Evolutionary conservation across 2,113 vertebrate species (phyloP), one percentile per base, ranked within the genome.

Genomic region (Bos javanicus): DNA sequence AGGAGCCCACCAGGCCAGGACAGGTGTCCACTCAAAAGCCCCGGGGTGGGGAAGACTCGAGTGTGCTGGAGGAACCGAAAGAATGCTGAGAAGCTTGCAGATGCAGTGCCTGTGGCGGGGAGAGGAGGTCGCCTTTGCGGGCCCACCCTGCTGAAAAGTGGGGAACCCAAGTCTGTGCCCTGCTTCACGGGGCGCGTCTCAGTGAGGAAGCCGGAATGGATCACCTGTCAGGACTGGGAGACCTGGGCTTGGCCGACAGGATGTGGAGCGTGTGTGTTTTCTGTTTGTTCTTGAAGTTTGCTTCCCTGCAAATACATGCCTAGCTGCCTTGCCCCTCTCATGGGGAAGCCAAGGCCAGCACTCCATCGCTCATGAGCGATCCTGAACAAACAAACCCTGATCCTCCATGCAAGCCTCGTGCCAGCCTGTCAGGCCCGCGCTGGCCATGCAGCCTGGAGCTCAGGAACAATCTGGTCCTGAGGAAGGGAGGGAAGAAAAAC

Each of bases 401-500:
- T 86, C 91, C 96, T 93, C 46, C 39, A 30, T 0, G 78, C 93
- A 7, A 9, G 28, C 67, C 10, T 4, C 26, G 91, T 97, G 96
- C 97, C 94, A 96, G 97, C 54, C 33, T 76, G 94, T 36, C 86
- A 92, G 97, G 90, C 94, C 94, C 30, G 67, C 48, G 17, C 88
- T 74, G 92, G 97, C 95, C 7, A 3, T 71, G 86, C 86, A n/a
- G 90, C 82, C n/a, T 1, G 1, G 82, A 59, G 76, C 62, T 85
- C 50, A 88, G 97, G 78, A 96, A 80, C 96, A 96, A 87, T 96
- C 93, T 84, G 93, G 95, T 91, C 89, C 88, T 97, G 52, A 94
- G 96, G 52, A 96, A 97, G 94, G 76, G 94, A 97, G 96, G 91
- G 97, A 97, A 98, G 97, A 95, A 98, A 98, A 98, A 97, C 96